These are phyloP conservation scores for Drosophila stalkeri DNA, from an alignment of 2,888 invertebrate genomes.

Conservation along the genomic window DNA sequence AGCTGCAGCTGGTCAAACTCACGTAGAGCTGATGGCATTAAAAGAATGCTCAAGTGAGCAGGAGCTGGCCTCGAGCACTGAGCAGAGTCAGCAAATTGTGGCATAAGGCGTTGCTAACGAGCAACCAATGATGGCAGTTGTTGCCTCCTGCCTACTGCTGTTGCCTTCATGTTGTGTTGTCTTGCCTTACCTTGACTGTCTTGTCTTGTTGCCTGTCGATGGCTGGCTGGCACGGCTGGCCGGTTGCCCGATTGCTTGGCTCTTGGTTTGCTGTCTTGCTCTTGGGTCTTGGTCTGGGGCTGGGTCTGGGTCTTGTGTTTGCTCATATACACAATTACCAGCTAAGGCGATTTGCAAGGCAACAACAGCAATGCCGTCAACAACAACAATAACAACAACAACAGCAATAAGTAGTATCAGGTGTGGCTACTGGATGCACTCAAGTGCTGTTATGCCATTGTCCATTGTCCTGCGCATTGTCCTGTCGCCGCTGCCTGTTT, in stretches of 20 bases:
- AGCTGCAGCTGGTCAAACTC: slow-evolving; percentile 73
- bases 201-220: slow-evolving; percentile 39
- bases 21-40: slow-evolving; percentile 54
- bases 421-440: slow-evolving; percentile 64
- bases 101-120: slow-evolving; percentile 61
- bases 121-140: slow-evolving; percentile 26
- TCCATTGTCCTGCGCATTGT: slow-evolving; percentile 60
- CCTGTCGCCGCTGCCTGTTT: slow-evolving; percentile 53
- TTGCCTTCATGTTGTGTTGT: slow-evolving; percentile 7
- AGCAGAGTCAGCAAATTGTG: slow-evolving; percentile 73
- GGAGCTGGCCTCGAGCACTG: slow-evolving; percentile 3
- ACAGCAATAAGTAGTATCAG: slow-evolving; percentile 44
- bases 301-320: slow-evolving; percentile 46
- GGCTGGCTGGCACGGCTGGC: slow-evolving; percentile 8
- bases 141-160: background rate
- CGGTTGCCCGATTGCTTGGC: background rate
- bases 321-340: slow-evolving; percentile 77
- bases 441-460: slow-evolving; percentile 73
- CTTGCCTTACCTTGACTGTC: slow-evolving; percentile 17
- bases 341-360: slow-evolving; percentile 77
- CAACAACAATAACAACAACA: slow-evolving; percentile 25
- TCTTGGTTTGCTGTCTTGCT: slow-evolving; percentile 19
- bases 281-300: slow-evolving; percentile 21
- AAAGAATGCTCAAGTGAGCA: slow-evolving; percentile 43
- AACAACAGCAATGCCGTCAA: background rate